Conservation (phyloP, 2,888 invertebrate species). For the Cantharis rufa region DNA sequence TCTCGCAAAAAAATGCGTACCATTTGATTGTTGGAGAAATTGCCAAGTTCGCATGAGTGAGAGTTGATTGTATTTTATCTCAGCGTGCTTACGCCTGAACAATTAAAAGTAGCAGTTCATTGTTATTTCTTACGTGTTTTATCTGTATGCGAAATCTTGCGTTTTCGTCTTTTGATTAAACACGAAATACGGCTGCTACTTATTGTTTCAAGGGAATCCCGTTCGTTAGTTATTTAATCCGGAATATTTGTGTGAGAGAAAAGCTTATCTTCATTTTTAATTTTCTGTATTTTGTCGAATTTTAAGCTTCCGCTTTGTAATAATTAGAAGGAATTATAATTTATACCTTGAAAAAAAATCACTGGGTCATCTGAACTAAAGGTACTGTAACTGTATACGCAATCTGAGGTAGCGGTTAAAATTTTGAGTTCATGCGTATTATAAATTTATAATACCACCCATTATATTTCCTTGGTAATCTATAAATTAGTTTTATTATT, state of each 20-base stretch:
- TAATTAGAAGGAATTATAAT: not conserved
- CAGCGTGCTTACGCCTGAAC: not conserved
- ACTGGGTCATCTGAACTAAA: conserved; percentile 9
- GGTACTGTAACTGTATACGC: conserved; percentile 20
- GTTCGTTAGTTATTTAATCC: not conserved
- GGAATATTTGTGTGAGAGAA: not conserved
- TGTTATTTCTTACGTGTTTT: not conserved
- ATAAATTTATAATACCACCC: conserved; percentile 19
- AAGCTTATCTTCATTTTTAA: not conserved
- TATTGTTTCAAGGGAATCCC: not conserved
- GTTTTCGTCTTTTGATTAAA: not conserved
- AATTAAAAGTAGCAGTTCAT: not conserved
- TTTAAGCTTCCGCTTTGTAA: not conserved
- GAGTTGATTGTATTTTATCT: not conserved
- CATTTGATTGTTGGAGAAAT: not conserved
- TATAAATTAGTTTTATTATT: conserved; percentile 5
- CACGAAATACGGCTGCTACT: not conserved
- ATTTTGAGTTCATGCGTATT: conserved; percentile 24
- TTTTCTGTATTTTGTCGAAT: not conserved
- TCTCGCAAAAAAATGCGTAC: not conserved
- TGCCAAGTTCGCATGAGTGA: not conserved
- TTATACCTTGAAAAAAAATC: not conserved
- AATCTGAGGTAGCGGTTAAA: conserved; percentile 25
- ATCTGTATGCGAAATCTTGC: conserved; percentile 10
- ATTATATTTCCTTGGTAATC: conserved; percentile 17